These are phyloP conservation scores for Stegodyphus mimosarum DNA, from an alignment of 1,140 invertebrate species.

Conservation along the genomic window DNA sequence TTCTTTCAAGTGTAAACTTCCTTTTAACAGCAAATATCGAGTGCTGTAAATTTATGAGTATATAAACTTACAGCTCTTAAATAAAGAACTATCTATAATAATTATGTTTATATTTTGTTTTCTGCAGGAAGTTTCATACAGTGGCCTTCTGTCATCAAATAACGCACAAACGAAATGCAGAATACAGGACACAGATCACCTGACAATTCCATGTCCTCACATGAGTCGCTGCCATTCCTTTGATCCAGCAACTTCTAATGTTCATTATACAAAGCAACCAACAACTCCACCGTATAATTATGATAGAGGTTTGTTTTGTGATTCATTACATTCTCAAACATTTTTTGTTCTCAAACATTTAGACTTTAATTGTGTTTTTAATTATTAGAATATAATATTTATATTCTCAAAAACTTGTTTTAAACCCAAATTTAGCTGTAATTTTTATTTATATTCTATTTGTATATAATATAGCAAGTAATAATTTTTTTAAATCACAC, in stretches of 20 bases:
- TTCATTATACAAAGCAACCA: slow-evolving; percentile 43
- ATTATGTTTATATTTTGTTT: slow-evolving; percentile 75
- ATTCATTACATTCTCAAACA: too few species aligned
- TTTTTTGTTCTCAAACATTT: too few species aligned
- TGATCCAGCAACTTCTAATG: slow-evolving; percentile 51
- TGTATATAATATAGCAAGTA: too few species aligned
- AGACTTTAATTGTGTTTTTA: too few species aligned
- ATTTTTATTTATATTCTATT: too few species aligned
- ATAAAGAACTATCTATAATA: not conserved
- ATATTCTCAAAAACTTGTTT: too few species aligned
- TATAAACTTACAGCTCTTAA: not conserved
- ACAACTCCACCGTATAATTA: slow-evolving; percentile 26
- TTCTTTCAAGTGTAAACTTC: too few species aligned
- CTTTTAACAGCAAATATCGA: not conserved
- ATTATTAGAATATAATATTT: too few species aligned
- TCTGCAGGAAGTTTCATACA: slow-evolving; percentile 53
- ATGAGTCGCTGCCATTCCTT: slow-evolving; percentile 58
- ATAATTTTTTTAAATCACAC: too few species aligned
- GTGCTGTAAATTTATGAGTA: not conserved
- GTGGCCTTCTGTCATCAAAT: slow-evolving; percentile 44
- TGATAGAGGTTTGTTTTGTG: slow-evolving; percentile 34
- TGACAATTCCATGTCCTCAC: slow-evolving; percentile 52
- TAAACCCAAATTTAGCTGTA: too few species aligned
- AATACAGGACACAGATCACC: slow-evolving; percentile 44
- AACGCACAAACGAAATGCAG: slow-evolving; percentile 49